Evolutionary conservation across 2,888 invertebrate species (phyloP), one percentile per base, ranked within the genome.

Genomic region (Strigamia maritima): DNA sequence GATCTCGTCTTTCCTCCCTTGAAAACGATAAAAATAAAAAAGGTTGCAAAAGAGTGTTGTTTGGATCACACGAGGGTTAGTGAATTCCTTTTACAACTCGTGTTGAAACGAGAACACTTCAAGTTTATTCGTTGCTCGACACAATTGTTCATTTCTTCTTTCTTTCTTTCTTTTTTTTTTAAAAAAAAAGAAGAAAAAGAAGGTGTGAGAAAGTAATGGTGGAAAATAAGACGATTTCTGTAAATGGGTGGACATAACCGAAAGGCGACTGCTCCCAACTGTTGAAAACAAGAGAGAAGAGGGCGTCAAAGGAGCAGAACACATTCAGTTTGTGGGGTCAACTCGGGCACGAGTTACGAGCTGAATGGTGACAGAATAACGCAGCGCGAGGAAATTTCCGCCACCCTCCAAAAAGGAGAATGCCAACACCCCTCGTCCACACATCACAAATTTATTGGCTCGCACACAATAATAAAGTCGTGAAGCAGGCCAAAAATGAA

Each of bases 221-320:
- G n/a, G 70, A 70, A 70, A 70, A 70, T 70, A 70, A 70, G 70
- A 70, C 70, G 70, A 70, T 70, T 70, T 70, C 70, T 70, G 70
- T 70, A 70, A 70, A 70, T 70, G 70, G 70, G 70, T 70, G 70
- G 70, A 70, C 70, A 70, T 70, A 70, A 70, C 70, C 70, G 26
- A 70, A 70, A 26, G 70, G 70, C 24, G 70, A 70, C 70, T 70
- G 70, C 26, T 70, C 70, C 70, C 26, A 12, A 70, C 70, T 70
- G 24, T 14, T 24, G 70, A 28, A 70, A 70, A 70, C 70, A 70
- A 70, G 70, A 26, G 70, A 70, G 70, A 70, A 70, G 26, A 70
- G 70, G 70, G 70, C 70, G 70, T n/a, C 70, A 26, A 60, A 70
- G 70, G 70, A 70, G 70, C 70, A 70, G 28, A 28, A 70, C 70